Conservation (phyloP, 1,140 invertebrate species). For the Pachypeltis micranthus region DNA sequence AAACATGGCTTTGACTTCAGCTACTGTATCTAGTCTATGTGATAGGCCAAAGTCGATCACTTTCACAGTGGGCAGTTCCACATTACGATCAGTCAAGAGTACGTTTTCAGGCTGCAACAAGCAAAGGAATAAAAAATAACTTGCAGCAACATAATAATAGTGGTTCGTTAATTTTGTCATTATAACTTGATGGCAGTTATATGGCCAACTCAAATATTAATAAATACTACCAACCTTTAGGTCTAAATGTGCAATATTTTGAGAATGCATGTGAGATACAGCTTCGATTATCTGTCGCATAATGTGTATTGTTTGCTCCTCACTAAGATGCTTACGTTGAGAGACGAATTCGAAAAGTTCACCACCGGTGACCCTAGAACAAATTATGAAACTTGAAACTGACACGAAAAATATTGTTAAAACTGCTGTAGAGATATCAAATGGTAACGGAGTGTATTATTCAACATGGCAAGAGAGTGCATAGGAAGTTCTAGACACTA, state of each 20-base stretch:
- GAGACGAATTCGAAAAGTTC: constrained; percentile 84
- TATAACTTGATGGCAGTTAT: neutral
- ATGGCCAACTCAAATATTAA: neutral
- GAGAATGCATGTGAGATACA: constrained; percentile 72
- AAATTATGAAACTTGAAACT: too few relatives aligned
- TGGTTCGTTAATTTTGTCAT: neutral
- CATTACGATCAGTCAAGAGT: constrained; percentile 51
- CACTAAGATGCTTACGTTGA: constrained; percentile 72
- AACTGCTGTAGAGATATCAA: too few relatives aligned
- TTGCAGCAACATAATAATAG: too few relatives aligned
- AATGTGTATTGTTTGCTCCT: constrained; percentile 61
- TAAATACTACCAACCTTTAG: constrained; percentile 52
- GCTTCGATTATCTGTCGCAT: constrained; percentile 80
- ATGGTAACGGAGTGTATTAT: too few relatives aligned
- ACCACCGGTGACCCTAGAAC: constrained; percentile 65
- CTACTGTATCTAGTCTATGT: constrained; percentile 69
- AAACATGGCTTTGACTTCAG: constrained; percentile 82
- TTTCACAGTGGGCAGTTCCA: constrained; percentile 56
- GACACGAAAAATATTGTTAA: too few relatives aligned
- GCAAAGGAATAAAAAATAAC: too few relatives aligned
- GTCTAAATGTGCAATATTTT: constrained; percentile 84
- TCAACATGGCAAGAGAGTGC: too few relatives aligned
- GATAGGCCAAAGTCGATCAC: constrained; percentile 92
- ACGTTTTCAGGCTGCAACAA: constrained; percentile 75
- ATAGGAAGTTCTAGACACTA: too few relatives aligned